Conservation (phyloP, 2,797 vertebrate species). For the Anabacerthia variegaticeps region DNA sequence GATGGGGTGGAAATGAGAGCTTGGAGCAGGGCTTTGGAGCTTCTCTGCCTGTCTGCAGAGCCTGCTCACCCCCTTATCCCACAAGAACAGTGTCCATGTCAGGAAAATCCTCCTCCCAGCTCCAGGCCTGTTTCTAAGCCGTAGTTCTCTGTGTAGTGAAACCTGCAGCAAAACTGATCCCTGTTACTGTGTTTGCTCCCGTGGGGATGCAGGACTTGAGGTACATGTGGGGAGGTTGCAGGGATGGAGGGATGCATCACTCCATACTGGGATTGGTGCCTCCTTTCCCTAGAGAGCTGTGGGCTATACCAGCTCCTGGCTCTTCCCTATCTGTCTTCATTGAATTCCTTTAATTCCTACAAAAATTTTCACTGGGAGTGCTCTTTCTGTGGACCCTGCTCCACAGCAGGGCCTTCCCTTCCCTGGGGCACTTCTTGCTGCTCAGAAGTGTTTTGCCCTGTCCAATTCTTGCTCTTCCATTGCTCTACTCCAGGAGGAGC, state of each 20-base stretch:
- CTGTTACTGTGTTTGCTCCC: accelerated
- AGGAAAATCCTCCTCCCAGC: accelerated
- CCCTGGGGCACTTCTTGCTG: accelerated
- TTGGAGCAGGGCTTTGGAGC: neutral
- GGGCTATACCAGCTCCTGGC: neutral
- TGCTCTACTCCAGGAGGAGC: slow-evolving; percentile 6
- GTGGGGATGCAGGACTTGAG: neutral
- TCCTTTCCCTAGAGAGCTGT: neutral
- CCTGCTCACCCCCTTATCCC: neutral
- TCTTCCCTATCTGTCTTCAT: neutral
- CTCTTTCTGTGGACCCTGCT: too few species aligned
- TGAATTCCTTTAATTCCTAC: neutral
- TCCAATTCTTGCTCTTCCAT: neutral
- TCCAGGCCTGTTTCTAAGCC: too few species aligned
- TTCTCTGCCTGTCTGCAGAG: neutral
- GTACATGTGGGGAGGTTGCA: neutral
- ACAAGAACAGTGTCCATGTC: accelerated
- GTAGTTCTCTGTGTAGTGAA: neutral
- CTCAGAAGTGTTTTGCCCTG: accelerated
- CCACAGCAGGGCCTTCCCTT: neutral
- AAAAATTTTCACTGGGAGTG: neutral
- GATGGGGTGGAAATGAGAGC: neutral
- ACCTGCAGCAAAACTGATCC: accelerated
- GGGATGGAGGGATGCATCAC: neutral
- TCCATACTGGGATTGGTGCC: neutral